phyloP scores from a whole-genome alignment of 2,888 invertebrate genomes.

The Cosmia pyralina region DNA sequence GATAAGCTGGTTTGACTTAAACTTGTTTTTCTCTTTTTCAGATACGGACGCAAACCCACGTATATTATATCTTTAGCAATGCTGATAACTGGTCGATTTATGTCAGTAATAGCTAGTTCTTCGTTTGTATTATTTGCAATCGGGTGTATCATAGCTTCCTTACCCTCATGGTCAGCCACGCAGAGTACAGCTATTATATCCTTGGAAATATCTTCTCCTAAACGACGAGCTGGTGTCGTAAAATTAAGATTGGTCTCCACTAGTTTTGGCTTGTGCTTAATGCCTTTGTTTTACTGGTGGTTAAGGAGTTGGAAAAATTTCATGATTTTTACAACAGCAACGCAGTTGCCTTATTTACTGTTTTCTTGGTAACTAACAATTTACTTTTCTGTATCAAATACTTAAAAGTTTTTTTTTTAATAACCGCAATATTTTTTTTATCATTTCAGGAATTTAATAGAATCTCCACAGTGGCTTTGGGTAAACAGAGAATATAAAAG shows the following conservation, averaged over 20 bases:
- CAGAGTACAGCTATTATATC: slow-evolving; percentile 77
- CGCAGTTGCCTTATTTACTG: slow-evolving; percentile 73
- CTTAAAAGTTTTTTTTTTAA: background rate
- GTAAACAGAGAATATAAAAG: slow-evolving; percentile 85
- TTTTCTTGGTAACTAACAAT: slow-evolving; percentile 74
- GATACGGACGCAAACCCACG: slow-evolving; percentile 79
- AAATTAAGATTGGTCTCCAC: slow-evolving; percentile 72
- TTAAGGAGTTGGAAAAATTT: slow-evolving; percentile 78
- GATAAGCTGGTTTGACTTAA: background rate
- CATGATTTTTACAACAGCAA: slow-evolving; percentile 72
- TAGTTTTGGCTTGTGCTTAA: slow-evolving; percentile 73
- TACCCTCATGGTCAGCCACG: slow-evolving; percentile 77
- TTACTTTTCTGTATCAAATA: background rate
- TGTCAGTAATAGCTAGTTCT: slow-evolving; percentile 72
- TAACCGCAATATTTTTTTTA: too few species aligned
- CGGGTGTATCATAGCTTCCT: slow-evolving; percentile 75
- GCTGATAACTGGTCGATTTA: slow-evolving; percentile 73
- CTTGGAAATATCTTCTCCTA: slow-evolving; percentile 78
- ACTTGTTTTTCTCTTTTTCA: slow-evolving; percentile 65
- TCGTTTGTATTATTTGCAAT: slow-evolving; percentile 73
- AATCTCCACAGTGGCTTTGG: slow-evolving; percentile 92
- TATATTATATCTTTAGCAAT: slow-evolving; percentile 74
- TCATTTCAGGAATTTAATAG: slow-evolving; percentile 89
- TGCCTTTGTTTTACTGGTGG: slow-evolving; percentile 80
- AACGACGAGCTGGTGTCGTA: slow-evolving; percentile 72